A percentile compares a stretch with the other conserved stretches of the same genome.
Evolutionary conservation across 2,888 invertebrate genomes (phyloP).

Genomic region (Asteroscopus sphinx): DNA sequence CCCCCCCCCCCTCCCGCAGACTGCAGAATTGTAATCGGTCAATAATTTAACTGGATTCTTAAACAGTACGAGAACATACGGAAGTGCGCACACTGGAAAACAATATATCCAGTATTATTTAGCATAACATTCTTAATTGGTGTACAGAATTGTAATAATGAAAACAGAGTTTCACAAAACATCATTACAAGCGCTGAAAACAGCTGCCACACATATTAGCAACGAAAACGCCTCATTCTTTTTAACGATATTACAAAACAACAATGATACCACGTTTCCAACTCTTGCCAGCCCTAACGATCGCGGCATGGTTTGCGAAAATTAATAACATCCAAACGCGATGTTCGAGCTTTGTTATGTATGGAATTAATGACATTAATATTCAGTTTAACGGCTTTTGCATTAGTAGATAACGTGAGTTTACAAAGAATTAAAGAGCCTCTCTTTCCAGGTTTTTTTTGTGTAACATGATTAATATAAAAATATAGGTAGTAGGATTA

Average conservation of each 20-base stretch:
- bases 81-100: too few species aligned
- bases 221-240: conserved; percentile 1
- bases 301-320: conserved; percentile 17
- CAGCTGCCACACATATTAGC: neutral
- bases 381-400: conserved; percentile 10
- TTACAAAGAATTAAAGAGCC: neutral
- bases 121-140: too few species aligned
- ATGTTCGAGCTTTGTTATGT: conserved; percentile 26
- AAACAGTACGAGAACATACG: too few species aligned
- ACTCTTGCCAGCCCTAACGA: conserved; percentile 34
- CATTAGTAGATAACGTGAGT: neutral
- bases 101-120: too few species aligned
- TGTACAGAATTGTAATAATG: too few species aligned
- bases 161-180: too few species aligned
- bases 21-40: too few species aligned
- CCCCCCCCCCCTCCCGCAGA: too few species aligned
- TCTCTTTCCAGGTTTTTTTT: too few species aligned
- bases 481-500: too few species aligned
- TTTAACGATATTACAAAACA: conserved; percentile 1
- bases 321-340: conserved; percentile 43
- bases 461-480: too few species aligned
- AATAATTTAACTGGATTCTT: too few species aligned
- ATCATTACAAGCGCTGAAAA: neutral
- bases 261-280: neutral
- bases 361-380: conserved; percentile 26